phyloP scores from a whole-genome alignment of 2,888 invertebrate genomes.

The Oligia strigilis region DNA sequence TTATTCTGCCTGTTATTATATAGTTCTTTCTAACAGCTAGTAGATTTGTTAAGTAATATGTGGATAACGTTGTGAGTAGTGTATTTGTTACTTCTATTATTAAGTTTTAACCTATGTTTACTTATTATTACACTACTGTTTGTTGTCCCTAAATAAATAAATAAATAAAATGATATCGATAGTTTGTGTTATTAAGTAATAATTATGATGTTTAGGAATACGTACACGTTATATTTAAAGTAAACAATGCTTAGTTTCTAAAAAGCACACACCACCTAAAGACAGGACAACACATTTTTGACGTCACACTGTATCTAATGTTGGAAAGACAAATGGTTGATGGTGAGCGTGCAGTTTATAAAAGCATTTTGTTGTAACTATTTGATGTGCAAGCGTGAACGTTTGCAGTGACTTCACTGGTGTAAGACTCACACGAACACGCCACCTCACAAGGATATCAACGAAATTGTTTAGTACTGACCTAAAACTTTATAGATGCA shows the following conservation, averaged over 20 bases:
- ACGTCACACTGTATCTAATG: conserved; percentile 76
- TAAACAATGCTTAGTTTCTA: conserved; percentile 24
- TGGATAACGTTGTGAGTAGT: too few relatives aligned
- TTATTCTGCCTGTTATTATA: too few relatives aligned
- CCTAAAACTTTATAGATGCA: conserved; percentile 77
- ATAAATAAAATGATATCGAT: conserved; percentile 24
- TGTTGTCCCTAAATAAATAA: too few relatives aligned
- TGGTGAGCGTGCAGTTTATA: conserved; percentile 79
- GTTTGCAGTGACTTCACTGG: conserved; percentile 59
- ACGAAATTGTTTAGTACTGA: conserved; percentile 80
- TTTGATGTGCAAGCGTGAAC: conserved; percentile 78
- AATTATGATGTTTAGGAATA: conserved; percentile 7
- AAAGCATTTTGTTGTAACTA: conserved; percentile 71
- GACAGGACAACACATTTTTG: conserved; percentile 53
- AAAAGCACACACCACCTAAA: conserved; percentile 43
- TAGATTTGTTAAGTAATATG: too few relatives aligned
- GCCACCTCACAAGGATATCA: conserved; percentile 75
- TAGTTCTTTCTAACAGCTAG: too few relatives aligned
- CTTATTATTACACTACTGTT: too few relatives aligned
- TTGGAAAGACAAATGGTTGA: conserved; percentile 87
- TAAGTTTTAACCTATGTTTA: too few relatives aligned
- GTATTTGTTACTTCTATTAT: too few relatives aligned
- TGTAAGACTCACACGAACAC: conserved; percentile 80
- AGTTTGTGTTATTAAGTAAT: conserved; percentile 27
- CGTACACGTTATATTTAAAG: not conserved